Evolutionary conservation across 2,113 vertebrate genomes (phyloP), one percentile per base, ranked within the genome.

Genomic region (Ophthalmolycus amberensis): DNA sequence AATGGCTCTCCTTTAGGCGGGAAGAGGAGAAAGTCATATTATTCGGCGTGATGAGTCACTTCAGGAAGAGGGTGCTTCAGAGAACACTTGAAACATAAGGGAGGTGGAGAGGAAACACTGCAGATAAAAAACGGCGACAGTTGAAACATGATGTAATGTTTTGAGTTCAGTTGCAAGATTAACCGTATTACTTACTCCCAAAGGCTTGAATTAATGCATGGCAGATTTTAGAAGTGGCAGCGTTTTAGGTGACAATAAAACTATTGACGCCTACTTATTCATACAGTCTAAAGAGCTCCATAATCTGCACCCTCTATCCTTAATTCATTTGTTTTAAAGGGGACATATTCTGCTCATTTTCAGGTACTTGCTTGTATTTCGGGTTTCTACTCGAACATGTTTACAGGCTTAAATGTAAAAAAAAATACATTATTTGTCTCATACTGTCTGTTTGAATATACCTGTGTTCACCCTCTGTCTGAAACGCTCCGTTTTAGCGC

Each of bases 1-100:
- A 87, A 84, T 79, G 54, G 14, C 56, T 78, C 73, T 75, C 27
- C 79, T 72, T 56, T 22, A 67, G 64, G n/a, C 68, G 50, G 16
- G 32, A 76, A 58, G 65, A 75, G 20, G 58, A 32, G 7, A 7
- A 77, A 80, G 77, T 52, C 37, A 58, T 54, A 38, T 71, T n/a
- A 34, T 75, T 56, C 68, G 74, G 25, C 32, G 64, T 62, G 16
- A 54, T 32, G 12, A 52, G n/a, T 15, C 16, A 22, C 27, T n/a
- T 79, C 25, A 54, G 20, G 68, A 68, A 32, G 67, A 72, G 6
- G 0, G 1, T 16, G 12, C 38, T 67, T 48, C 25, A 58, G 63
- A 59, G 12, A 73, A 22, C 16, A 67, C 59, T 79, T 68, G 18
- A 77, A 84, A 77, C 18, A 27, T 64, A 77, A 67, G 71, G 65